Base-by-base conservation (phyloP, 2,888 invertebrate genomes). In the Limnephilus auricula region DNA sequence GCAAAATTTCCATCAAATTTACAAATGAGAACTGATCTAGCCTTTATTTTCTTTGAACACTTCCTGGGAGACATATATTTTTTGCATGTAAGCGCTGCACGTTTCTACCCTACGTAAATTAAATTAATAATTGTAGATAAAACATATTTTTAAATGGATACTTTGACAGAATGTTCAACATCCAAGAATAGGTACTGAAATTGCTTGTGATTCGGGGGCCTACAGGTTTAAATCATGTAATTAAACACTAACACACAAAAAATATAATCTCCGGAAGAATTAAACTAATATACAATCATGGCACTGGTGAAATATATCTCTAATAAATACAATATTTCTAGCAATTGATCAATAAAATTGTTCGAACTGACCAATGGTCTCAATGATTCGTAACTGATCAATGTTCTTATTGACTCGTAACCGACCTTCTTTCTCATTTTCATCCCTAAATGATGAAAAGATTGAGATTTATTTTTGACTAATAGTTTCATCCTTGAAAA, bases 1-100 rank as follows among this genome's bases (percentile, higher is more conserved):
- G 65, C 65, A 65, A 65, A 65, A 65, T 65, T 65, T 65, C 65
- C 65, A 65, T 65, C 65, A 65, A 65, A 65, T 65, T 65, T 65
- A 65, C 65, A 65, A 65, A 65, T 65, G 65, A 65, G 65, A 65
- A 65, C 65, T 65, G 65, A 65, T 65, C 65, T 65, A 65, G 65
- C 65, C 65, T 65, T 65, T 65, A 65, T 65, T 65, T 65, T 65
- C 65, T 65, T 65, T 65, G 65, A 65, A 65, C n/a, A 65, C 65
- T 65, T 65, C 65, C 65, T 65, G 25, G 65, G 65, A 65, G 65
- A 65, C n/a, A 9, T 65, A 65, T 65, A 25, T 25, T 65, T 65
- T 18, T 65, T 65, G 25, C 25, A 2, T n/a, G 65, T 65, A 65
- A 65, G 65, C 18, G 65, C 65, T 25, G 13, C 4, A 45, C 15